A percentile compares a stretch with the other conserved stretches of the same genome.
phyloP scores from a whole-genome alignment of 1,140 invertebrate species.

The Lucilia sericata region DNA sequence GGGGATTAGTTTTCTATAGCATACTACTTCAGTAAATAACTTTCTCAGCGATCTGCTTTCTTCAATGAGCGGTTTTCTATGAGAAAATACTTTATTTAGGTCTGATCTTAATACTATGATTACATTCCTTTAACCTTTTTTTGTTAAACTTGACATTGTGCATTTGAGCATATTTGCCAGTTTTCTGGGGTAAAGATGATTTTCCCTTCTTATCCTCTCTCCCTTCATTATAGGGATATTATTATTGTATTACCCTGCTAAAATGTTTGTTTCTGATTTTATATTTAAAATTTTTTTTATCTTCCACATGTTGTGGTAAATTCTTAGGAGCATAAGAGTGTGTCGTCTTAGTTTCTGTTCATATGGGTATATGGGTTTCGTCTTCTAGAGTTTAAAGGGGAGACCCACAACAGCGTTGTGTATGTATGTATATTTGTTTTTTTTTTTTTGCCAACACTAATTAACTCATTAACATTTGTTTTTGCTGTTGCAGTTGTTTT shows the following conservation, averaged over 20 bases:
- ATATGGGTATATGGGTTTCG: constrained; percentile 7
- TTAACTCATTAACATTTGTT: constrained; percentile 64
- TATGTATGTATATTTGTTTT: background rate
- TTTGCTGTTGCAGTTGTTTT: constrained; percentile 31
- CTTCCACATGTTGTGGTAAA: background rate
- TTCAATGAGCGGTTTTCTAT: no score
- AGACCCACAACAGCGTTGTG: constrained; percentile 56
- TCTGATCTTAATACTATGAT: no score
- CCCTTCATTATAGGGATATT: background rate
- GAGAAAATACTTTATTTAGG: no score
- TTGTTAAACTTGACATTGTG: no score
- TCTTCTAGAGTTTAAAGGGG: constrained; percentile 47
- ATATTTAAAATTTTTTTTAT: background rate
- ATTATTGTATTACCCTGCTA: background rate
- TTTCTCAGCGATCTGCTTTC: no score
- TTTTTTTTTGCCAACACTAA: constrained; percentile 57
- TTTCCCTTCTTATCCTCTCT: background rate
- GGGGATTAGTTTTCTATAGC: no score
- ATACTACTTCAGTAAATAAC: no score
- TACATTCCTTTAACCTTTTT: no score
- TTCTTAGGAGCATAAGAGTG: background rate
- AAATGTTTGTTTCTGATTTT: background rate
- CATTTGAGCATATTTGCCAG: no score
- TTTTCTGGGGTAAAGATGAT: background rate
- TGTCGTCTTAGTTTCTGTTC: background rate